These are phyloP conservation scores for Aplysia californica DNA, from an alignment of 1,140 invertebrate species.

Conservation along the genomic window DNA sequence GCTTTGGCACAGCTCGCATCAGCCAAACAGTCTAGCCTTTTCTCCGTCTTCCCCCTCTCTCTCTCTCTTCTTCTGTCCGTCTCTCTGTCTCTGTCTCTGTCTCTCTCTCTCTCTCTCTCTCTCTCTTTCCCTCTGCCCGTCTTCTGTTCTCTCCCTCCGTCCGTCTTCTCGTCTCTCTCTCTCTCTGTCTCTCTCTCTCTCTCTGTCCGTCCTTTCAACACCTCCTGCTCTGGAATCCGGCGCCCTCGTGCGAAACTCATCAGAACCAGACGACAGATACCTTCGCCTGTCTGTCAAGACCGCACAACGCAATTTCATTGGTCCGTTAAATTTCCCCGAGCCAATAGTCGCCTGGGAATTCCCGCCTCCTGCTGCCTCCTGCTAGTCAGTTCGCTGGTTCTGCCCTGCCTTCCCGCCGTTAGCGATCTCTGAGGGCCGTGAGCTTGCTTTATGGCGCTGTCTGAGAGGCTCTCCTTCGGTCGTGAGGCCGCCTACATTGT, in stretches of 20 bases:
- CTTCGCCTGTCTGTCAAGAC: neutral
- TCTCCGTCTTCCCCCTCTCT: neutral
- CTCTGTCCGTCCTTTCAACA: too few relatives aligned
- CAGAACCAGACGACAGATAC: neutral
- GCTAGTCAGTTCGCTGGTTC: too few relatives aligned
- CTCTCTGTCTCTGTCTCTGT: too few relatives aligned
- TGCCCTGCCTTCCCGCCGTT: too few relatives aligned
- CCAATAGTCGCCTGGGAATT: neutral
- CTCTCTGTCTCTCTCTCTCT: too few relatives aligned
- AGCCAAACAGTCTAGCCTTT: too few relatives aligned
- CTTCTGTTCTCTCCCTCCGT: neutral
- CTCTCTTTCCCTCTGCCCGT: neutral
- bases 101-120: conserved; percentile 8
- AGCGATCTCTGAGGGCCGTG: neutral
- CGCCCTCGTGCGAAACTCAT: neutral
- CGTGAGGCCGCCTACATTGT: too few relatives aligned
- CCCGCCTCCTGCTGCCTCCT: too few relatives aligned
- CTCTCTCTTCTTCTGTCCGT: too few relatives aligned
- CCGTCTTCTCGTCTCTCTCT: too few relatives aligned
- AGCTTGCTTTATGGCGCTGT: neutral
- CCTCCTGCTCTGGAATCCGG: conserved; percentile 1
- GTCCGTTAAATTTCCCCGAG: neutral
- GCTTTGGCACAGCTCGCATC: too few relatives aligned
- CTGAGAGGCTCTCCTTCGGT: too few relatives aligned
- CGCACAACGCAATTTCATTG: conserved; percentile 2